Base-by-base conservation (phyloP, 2,888 invertebrate species). In the Clivina fossor region DNA sequence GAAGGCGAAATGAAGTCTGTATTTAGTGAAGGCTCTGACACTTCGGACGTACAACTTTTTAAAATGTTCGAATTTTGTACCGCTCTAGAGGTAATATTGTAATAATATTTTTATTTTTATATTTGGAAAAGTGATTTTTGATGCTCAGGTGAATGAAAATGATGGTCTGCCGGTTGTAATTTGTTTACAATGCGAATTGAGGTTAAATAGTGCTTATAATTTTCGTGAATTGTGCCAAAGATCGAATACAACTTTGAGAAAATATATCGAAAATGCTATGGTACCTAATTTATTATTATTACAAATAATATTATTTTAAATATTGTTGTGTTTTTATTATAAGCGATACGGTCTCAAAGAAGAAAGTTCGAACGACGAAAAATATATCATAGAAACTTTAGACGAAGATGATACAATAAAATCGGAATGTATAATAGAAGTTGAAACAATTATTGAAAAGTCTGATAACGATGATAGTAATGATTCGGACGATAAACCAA, bases 171-270 rank as follows among this genome's bases (percentile, higher is more conserved):
- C 67, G 1, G 58, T 53, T 16, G 60, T 60, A 48, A 47, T 68
- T 9, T 68, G 68, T 46, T 48, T 43, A 4, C 44, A 46, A 19
- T 68, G 68, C 46, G 65, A 64, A 53, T 61, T 64, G 37, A 66
- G 65, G 60, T 58, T 69, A 40, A 62, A 56, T 28, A 58, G 60
- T 18, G 66, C 64, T 5, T 67, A 63, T 44, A 63, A 64, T 43
- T 67, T 68, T 46, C 63, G 64, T 51, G 61, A 63, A 58, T 56
- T 64, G 44, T 63, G 65, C 44, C 62, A 61, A 46, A 63, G 64
- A 58, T 66, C 68, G 4, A 63, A 63, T 35, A 49, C 60, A 47
- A 56, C 60, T 13, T 38, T 64, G n/a, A 40, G 55, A 43, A 59
- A 53, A 41, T 56, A 54, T 48, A 33, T 53, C 4, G 56, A 56